phyloP scores from a whole-genome alignment of 2,797 vertebrate species.

The Echiichthys vipera region DNA sequence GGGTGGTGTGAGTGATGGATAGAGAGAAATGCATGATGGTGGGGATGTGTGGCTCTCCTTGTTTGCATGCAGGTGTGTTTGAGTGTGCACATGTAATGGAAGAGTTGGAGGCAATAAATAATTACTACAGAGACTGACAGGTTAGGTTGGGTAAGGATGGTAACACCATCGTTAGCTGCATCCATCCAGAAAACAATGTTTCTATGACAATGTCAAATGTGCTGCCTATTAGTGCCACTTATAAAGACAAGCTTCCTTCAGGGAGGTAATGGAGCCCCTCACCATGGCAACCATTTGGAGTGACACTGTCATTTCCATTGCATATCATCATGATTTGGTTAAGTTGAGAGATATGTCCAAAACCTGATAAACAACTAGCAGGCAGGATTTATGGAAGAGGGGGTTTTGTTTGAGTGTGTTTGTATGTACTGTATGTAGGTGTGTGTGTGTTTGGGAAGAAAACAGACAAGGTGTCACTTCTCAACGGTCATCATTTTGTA shows the following conservation, averaged over 20 bases:
- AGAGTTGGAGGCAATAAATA: conserved; percentile 75
- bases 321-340: conserved; percentile 21
- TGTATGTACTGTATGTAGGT: too few species aligned
- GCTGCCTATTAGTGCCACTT: conserved; percentile 87
- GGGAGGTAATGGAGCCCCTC: conserved; percentile 52
- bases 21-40: conserved; percentile 13
- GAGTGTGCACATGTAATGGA: neutral
- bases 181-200: conserved; percentile 69
- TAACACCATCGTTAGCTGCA: conserved; percentile 77
- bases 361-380: conserved; percentile 28
- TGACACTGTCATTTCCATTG: conserved; percentile 41
- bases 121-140: conserved; percentile 79
- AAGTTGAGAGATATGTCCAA: conserved; percentile 30
- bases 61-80: conserved; percentile 6
- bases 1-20: conserved; percentile 45
- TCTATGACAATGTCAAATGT: conserved; percentile 83
- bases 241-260: conserved; percentile 64
- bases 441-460: neutral
- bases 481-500: conserved; percentile 27
- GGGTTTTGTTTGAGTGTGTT: neutral
- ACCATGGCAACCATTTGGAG: conserved; percentile 59
- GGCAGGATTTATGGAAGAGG: conserved; percentile 1
- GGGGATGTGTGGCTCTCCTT: neutral
- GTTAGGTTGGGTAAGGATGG: conserved; percentile 63
- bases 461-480: conserved; percentile 37